phyloP scores from a whole-genome alignment of 2,113 vertebrate species.

The Calonectris borealis region DNA sequence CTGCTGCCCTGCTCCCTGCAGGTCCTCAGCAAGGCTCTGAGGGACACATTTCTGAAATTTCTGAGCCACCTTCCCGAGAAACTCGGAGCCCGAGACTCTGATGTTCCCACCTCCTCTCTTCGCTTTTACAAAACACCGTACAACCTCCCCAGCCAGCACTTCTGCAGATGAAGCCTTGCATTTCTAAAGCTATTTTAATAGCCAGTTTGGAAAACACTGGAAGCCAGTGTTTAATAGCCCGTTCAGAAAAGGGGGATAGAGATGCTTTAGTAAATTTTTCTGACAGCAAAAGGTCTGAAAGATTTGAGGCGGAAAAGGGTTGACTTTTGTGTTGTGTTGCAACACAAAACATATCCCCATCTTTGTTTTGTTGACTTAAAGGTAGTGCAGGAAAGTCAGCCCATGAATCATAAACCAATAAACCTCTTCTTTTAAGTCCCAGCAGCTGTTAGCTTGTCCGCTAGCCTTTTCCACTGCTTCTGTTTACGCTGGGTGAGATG shows the following conservation, averaged over 20 bases:
- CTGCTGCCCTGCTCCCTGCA: background rate
- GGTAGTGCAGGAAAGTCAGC: background rate
- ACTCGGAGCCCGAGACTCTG: background rate
- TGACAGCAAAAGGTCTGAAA: background rate
- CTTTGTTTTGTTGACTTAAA: background rate
- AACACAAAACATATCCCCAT: background rate
- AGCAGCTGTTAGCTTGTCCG: background rate
- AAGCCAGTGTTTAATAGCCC: background rate
- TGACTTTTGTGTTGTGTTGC: background rate
- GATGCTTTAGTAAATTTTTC: background rate
- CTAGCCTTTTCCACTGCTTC: background rate
- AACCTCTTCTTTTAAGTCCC: background rate
- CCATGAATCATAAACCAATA: background rate
- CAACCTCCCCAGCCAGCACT: background rate
- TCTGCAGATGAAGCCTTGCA: background rate
- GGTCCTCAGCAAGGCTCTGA: background rate
- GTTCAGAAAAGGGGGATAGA: background rate
- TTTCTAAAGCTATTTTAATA: background rate
- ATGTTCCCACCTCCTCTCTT: background rate
- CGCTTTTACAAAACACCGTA: background rate
- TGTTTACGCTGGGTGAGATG: background rate
- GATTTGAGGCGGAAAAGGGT: background rate
- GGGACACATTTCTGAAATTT: background rate
- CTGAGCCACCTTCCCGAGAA: background rate
- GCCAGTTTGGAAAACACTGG: background rate